Conservation (phyloP, 2,113 vertebrate genomes). For the Sialia sialis region DNA sequence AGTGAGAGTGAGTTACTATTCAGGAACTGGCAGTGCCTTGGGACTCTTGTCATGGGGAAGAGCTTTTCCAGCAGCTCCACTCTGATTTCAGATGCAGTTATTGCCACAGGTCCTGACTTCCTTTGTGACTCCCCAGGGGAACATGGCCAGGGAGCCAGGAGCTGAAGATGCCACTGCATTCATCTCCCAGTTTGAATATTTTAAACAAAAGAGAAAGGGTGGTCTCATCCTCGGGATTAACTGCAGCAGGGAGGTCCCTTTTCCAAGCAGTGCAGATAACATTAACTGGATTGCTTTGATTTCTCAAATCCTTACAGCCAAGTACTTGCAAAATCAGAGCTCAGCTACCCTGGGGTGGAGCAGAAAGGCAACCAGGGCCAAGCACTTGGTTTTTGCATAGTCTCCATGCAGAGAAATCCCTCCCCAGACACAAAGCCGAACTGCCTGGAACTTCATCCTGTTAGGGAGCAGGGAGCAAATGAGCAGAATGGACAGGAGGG, state of each 20-base stretch:
- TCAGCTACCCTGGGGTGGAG: not conserved
- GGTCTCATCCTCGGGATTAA: not conserved
- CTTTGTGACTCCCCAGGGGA: accelerated
- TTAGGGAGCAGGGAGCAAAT: not conserved
- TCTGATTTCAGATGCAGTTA: not conserved
- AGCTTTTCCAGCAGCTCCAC: not conserved
- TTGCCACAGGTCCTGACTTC: not conserved
- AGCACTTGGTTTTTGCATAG: accelerated
- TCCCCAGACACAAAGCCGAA: not conserved
- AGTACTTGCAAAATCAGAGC: not conserved
- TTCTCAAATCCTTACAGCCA: not conserved
- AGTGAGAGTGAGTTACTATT: not conserved
- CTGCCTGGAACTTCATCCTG: not conserved
- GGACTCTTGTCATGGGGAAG: not conserved
- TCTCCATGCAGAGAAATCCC: not conserved
- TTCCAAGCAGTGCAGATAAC: not conserved
- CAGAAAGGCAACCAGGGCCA: not conserved
- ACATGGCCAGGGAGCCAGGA: not conserved
- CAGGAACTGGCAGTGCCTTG: not conserved
- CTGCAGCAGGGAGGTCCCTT: not conserved
- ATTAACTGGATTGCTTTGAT: not conserved
- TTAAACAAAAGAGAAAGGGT: constrained; percentile 2
- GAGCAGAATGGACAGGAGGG: not conserved
- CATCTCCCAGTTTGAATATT: not conserved
- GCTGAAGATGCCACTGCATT: not conserved